phyloP scores from a whole-genome alignment of 2,888 invertebrate genomes.

The Cyrtodaria siliqua region DNA sequence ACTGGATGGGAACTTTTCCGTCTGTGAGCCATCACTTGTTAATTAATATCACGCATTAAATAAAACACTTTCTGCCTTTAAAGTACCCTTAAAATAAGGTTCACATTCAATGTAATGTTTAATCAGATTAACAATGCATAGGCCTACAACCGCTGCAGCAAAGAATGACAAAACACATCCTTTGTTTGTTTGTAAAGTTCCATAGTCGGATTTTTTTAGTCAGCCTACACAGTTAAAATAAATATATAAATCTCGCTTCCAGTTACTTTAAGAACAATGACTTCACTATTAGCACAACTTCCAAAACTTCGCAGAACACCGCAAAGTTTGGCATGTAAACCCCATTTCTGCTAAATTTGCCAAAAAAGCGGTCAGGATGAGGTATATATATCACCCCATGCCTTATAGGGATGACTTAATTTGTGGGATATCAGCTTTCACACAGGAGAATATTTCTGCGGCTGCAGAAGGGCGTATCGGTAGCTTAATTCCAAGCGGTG shows the following conservation, averaged over 20 bases:
- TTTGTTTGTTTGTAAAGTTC: too few relatives aligned
- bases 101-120: too few relatives aligned
- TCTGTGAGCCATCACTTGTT: conserved; percentile 68
- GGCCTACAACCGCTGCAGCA: too few relatives aligned
- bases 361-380: conserved; percentile 47
- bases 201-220: too few relatives aligned
- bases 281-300: neutral
- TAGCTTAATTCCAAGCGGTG: too few relatives aligned
- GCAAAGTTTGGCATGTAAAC: conserved; percentile 44
- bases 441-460: conserved; percentile 18
- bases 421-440: conserved; percentile 52
- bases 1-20: conserved; percentile 75
- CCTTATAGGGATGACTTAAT: conserved; percentile 69
- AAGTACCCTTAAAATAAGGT: too few relatives aligned
- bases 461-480: too few relatives aligned
- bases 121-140: too few relatives aligned
- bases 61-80: too few relatives aligned
- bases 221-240: too few relatives aligned
- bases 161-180: too few relatives aligned
- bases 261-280: neutral
- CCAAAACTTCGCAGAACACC: conserved; percentile 11
- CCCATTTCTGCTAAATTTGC: conserved; percentile 57
- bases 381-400: conserved; percentile 41
- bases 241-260: neutral
- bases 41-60: neutral